Conservation (phyloP, 2,113 vertebrate genomes). For the Deroptyus accipitrinus region DNA sequence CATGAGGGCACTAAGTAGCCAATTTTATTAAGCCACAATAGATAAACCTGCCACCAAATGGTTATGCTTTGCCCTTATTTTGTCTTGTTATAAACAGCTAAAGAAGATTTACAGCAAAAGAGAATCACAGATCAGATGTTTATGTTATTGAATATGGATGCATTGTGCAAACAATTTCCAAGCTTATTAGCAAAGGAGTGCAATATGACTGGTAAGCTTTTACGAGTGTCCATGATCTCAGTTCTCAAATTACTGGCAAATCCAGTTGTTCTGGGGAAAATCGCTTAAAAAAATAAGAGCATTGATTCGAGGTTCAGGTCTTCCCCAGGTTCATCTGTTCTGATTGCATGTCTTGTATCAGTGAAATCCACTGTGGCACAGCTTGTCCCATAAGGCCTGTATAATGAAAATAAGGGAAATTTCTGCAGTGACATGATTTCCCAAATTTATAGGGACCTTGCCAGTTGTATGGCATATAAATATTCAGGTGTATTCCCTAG, state of each 20-base stretch:
- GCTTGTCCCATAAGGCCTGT: constrained; percentile 10
- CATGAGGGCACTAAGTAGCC: background rate
- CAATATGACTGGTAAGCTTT: background rate
- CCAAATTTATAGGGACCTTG: constrained; percentile 56
- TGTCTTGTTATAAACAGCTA: background rate
- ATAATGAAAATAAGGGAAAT: constrained; percentile 44
- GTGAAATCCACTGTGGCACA: constrained; percentile 23
- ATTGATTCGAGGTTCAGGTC: background rate
- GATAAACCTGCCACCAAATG: background rate
- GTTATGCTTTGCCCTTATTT: background rate
- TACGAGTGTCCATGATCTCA: background rate
- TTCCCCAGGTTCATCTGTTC: background rate
- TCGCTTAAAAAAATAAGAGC: background rate
- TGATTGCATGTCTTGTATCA: background rate
- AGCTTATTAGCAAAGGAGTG: background rate
- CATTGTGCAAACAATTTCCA: background rate
- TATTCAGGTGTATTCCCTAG: constrained; percentile 67
- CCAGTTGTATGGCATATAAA: constrained; percentile 60
- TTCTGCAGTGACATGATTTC: constrained; percentile 34
- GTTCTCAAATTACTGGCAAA: background rate
- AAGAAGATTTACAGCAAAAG: background rate
- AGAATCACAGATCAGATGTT: background rate
- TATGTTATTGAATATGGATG: accelerated
- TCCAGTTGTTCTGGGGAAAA: background rate
- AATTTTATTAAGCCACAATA: background rate